These are phyloP conservation scores for Bovichtus diacanthus DNA, from an alignment of 2,797 vertebrate genomes.

Conservation along the genomic window DNA sequence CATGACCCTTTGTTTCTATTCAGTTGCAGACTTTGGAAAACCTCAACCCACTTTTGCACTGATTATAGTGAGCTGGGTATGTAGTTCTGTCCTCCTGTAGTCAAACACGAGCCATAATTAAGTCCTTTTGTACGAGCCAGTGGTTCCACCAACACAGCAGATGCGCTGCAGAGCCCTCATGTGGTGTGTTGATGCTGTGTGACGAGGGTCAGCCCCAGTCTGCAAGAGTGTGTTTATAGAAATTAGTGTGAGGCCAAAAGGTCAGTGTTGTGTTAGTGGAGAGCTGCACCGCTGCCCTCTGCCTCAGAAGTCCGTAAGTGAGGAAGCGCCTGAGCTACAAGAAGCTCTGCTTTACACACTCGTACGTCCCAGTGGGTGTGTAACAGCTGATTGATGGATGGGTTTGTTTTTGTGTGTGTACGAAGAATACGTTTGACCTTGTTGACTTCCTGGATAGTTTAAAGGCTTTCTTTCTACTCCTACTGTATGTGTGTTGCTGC, in stretches of 20 bases:
- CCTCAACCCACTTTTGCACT: neutral
- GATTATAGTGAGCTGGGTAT: neutral
- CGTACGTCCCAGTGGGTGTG: conserved; percentile 24
- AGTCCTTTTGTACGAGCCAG: neutral
- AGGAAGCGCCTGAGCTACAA: conserved; percentile 6
- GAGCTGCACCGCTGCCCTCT: conserved; percentile 21
- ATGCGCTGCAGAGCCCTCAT: neutral
- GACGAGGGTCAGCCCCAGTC: conserved; percentile 18
- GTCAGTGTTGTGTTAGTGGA: conserved; percentile 46
- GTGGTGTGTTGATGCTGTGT: conserved; percentile 15
- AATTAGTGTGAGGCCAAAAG: conserved; percentile 63
- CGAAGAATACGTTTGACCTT: conserved; percentile 44
- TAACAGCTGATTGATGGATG: conserved; percentile 39
- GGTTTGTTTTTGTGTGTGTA: conserved; percentile 25
- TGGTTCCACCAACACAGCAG: conserved; percentile 1
- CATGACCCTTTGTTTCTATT: neutral
- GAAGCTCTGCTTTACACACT: conserved; percentile 26
- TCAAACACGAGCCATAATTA: too few species aligned
- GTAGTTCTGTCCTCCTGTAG: neutral
- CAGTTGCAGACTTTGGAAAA: neutral
- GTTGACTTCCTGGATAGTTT: conserved; percentile 40
- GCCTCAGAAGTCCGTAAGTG: conserved; percentile 7
- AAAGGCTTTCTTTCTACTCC: conserved; percentile 30
- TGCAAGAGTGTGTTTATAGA: conserved; percentile 54
- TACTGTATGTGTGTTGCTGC: conserved; percentile 46